These are phyloP conservation scores for Epizoanthus illoricatus DNA, from an alignment of 92 coral and sea anemone genomes.

Conservation along the genomic window DNA sequence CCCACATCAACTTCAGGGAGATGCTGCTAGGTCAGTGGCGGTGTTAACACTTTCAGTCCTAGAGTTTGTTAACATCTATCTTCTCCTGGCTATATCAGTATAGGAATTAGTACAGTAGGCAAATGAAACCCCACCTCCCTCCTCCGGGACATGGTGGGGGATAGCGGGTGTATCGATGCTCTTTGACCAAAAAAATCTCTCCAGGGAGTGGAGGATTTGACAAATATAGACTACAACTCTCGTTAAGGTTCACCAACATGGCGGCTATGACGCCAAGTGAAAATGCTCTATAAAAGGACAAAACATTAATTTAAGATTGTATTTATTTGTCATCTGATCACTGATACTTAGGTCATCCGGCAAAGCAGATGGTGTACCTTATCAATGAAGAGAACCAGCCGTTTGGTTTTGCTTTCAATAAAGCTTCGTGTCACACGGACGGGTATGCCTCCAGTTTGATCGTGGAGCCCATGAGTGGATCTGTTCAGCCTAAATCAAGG, in stretches of 20 bases:
- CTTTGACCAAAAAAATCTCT: too few relatives aligned
- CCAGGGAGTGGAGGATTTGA: too few relatives aligned
- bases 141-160: too few relatives aligned
- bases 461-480: conserved; percentile 88
- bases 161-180: too few relatives aligned
- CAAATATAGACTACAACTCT: too few relatives aligned
- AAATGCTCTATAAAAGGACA: neutral
- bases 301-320: neutral
- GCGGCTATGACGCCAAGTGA: too few relatives aligned
- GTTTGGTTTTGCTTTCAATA: conserved; percentile 81
- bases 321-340: neutral
- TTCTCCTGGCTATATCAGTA: too few relatives aligned
- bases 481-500: conserved; percentile 84
- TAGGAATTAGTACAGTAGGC: too few relatives aligned
- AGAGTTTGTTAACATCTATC: too few relatives aligned
- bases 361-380: conserved; percentile 73
- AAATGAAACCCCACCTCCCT: too few relatives aligned
- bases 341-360: conserved; percentile 75
- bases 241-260: too few relatives aligned
- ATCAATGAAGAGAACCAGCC: conserved; percentile 88
- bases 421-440: conserved; percentile 90
- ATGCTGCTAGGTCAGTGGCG: conserved; percentile 79
- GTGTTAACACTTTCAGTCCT: too few relatives aligned
- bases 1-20: conserved; percentile 97
- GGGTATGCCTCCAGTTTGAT: conserved; percentile 85